A percentile compares a stretch with the other conserved stretches of the same genome.
These are phyloP conservation scores for Ceryle rudis DNA, from an alignment of 2,797 vertebrate genomes.

Conservation along the genomic window DNA sequence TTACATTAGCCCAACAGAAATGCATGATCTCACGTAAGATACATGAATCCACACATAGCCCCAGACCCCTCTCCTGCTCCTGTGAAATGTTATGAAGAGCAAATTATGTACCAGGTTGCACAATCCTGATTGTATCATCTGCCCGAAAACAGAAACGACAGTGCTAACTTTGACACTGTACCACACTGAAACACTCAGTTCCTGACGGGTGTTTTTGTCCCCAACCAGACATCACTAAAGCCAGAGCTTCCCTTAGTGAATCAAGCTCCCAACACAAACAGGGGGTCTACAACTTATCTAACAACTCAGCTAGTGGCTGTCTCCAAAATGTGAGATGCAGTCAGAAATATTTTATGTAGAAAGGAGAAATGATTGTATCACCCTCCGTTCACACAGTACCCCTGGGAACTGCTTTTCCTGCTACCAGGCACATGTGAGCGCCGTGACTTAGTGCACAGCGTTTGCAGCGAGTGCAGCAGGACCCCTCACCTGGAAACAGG, in stretches of 20 bases:
- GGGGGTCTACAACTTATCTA: neutral
- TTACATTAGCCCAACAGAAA: neutral
- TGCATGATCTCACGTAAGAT: too few species aligned
- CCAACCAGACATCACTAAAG: neutral
- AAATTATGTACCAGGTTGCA: neutral
- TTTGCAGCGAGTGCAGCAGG: neutral
- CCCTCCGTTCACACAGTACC: neutral
- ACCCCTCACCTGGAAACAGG: neutral
- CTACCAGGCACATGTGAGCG: rapidly evolving
- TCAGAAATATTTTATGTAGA: neutral
- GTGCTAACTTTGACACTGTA: neutral
- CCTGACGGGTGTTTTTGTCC: neutral
- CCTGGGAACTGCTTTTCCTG: neutral
- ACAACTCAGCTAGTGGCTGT: neutral
- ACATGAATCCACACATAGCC: neutral
- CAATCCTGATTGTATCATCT: neutral
- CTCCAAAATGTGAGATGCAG: neutral
- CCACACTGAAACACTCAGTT: neutral
- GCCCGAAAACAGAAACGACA: neutral
- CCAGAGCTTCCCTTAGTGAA: neutral
- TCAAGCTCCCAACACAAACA: neutral
- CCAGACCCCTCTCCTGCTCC: neutral
- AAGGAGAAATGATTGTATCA: neutral
- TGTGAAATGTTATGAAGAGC: neutral
- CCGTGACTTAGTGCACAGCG: too few species aligned